phyloP scores from a whole-genome alignment of 2,113 vertebrate genomes.

The Pseudopipra pipra region DNA sequence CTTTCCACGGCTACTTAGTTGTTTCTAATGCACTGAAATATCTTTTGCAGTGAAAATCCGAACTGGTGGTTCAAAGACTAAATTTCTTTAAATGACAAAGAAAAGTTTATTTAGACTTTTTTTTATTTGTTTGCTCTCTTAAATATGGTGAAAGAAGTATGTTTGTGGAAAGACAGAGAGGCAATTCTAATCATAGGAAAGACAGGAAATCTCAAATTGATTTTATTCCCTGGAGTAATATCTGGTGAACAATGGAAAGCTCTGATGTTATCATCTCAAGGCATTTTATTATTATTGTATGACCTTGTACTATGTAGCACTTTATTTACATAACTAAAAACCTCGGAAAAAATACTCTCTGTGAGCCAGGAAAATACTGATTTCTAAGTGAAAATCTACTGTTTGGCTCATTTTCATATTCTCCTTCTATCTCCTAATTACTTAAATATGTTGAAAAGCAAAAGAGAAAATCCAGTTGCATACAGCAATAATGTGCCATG shows the following conservation, averaged over 20 bases:
- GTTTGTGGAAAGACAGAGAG: not conserved
- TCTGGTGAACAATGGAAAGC: constrained; percentile 13
- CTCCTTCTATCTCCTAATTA: not conserved
- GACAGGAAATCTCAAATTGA: not conserved
- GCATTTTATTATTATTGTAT: not conserved
- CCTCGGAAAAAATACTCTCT: not conserved
- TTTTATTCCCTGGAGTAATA: constrained; percentile 18
- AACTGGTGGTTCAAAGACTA: not conserved
- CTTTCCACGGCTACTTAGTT: not conserved
- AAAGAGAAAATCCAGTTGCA: not conserved
- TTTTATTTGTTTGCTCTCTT: not conserved
- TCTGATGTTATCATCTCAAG: not conserved
- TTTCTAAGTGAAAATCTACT: not conserved
- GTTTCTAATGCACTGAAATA: not conserved
- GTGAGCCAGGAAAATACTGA: not conserved
- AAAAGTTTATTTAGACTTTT: not conserved
- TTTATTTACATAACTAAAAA: not conserved
- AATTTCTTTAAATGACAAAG: not conserved
- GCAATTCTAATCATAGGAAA: not conserved
- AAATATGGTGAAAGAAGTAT: not conserved
- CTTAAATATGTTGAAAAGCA: not conserved
- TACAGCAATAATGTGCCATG: not conserved
- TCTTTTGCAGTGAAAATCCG: not conserved
- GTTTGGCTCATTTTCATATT: not conserved
- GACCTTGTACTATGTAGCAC: not conserved